Base-by-base conservation (phyloP, 2,888 invertebrate genomes). In the Fragum whitleyi region DNA sequence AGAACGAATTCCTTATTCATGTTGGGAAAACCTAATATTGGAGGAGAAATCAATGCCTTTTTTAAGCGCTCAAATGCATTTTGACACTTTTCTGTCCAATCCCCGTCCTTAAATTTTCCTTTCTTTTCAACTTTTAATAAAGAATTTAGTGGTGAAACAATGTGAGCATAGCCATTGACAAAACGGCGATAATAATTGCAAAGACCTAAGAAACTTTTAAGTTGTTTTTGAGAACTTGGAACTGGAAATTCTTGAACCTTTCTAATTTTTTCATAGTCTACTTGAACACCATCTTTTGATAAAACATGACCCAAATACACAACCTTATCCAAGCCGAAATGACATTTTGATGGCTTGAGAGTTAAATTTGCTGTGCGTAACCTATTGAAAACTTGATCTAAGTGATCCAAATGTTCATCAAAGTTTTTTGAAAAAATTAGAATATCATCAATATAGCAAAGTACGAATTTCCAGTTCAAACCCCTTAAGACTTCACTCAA, bases 181-280 rank as follows among this genome's bases (percentile, higher is more conserved):
- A 94, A 94, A 68, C 88, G 88, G 5, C 90, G 86, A 79, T 94
- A 94, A 86, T 92, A 94, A 86, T 93, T 93, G 42, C 83, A 86
- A 11, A 86, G 59, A 3, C 86, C 86, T 16, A 82, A 47, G 51
- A 84, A 88, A 16, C 76, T 70, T 77, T 83, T 70, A 7, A 86
- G 42, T 21, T 87, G 74, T 21, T 74, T 74, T 65, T 83, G 84
- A 47, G 81, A 77, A 59, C 39, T 80, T 0, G 87, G 86, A 14
- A 59, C 77, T 21, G 83, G 84, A 47, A 83, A 83, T 14, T 70
- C 74, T 70, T 68, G 26, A 2, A 85, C 83, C n/a, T 79, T 82
- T 11, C 72, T 75, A 29, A 68, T 79, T 75, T 87, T 85, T 6
- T 29, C 29, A 19, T 57, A n/a, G 70, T 87, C 86, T 9, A 79